These are phyloP conservation scores for Alexandromys fortis DNA, from an alignment of 2,113 vertebrate genomes.

Conservation along the genomic window DNA sequence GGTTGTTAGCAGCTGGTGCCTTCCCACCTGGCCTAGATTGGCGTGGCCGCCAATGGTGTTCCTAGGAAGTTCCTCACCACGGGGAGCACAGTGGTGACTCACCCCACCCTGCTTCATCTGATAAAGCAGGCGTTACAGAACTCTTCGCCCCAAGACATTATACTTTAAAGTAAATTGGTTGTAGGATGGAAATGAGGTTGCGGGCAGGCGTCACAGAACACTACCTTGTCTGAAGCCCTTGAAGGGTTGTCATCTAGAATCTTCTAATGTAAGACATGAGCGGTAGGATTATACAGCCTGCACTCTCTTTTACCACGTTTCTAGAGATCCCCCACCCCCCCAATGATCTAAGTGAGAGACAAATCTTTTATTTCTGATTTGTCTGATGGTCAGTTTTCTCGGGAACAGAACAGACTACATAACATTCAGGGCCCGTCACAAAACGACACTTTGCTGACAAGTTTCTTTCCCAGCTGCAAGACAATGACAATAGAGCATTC, in stretches of 20 bases:
- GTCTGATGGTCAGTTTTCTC: neutral
- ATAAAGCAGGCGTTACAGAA: neutral
- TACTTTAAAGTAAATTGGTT: neutral
- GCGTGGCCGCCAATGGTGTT: neutral
- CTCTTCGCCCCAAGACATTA: neutral
- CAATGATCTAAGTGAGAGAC: neutral
- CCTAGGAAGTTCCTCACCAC: neutral
- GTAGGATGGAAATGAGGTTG: neutral
- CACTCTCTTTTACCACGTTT: neutral
- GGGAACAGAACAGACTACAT: neutral
- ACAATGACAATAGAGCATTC: neutral
- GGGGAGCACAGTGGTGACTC: neutral
- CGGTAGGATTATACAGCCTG: neutral
- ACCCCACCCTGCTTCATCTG: neutral
- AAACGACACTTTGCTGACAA: neutral
- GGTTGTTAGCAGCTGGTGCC: neutral
- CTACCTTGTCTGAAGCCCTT: neutral
- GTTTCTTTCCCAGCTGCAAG: neutral
- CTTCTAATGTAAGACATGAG: neutral
- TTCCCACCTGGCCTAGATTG: neutral
- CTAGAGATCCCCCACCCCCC: neutral
- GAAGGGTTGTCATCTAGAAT: neutral
- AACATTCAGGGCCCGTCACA: neutral
- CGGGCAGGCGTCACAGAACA: neutral
- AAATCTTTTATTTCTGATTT: constrained; percentile 6